Base-by-base conservation (phyloP, 2,797 vertebrate species). In the Alectoris magna region DNA sequence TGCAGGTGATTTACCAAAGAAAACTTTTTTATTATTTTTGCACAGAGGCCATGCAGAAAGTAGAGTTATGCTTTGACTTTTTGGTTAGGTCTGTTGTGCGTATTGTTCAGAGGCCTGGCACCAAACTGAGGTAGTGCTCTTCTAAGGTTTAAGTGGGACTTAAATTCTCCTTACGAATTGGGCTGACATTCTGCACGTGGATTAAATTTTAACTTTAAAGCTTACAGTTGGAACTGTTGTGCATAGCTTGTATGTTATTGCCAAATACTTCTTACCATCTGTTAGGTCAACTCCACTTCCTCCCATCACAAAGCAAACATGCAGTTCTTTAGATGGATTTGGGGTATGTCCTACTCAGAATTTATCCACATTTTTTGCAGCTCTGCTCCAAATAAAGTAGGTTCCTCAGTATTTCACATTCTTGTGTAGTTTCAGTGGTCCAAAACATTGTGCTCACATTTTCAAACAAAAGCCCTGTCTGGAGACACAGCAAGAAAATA, bases 1-100 rank as follows among this genome's bases (percentile, higher is more conserved):
- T 72, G 98, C 98, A 93, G 98, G 98, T 77, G 98, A 98, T 98
- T 97, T 99, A 99, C 98, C 98, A 18, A 98, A 98, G 98, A 98
- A 99, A 98, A 99, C 6, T 75, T 16, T 41, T 41, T 41, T 41
- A 41, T 41, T 17, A 14, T 18, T 15, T 14, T 11, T 2, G 3
- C 96, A 98, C 99, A 88, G 97, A 98, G 88, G 98, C 99, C 96
- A 98, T 98, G 93, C 98, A 98, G 98, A 99, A 99, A 97, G 98
- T 98, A 64, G 98, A 99, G 99, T 98, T 99, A 95, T 6, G 21
- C 91, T 94, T 94, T 91, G 55, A 84, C 69, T 34, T 4, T 69
- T 60, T 95, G 94, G 71, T 90, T 95, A 14, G 19, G 21, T 82
- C 87, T 81, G 39, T 92, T 84, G 91, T 91, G 71, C 70, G n/a